Evolutionary conservation across 1,140 invertebrate genomes (phyloP), one percentile per base, ranked within the genome.

Genomic region (Drosophila parabipectinata): DNA sequence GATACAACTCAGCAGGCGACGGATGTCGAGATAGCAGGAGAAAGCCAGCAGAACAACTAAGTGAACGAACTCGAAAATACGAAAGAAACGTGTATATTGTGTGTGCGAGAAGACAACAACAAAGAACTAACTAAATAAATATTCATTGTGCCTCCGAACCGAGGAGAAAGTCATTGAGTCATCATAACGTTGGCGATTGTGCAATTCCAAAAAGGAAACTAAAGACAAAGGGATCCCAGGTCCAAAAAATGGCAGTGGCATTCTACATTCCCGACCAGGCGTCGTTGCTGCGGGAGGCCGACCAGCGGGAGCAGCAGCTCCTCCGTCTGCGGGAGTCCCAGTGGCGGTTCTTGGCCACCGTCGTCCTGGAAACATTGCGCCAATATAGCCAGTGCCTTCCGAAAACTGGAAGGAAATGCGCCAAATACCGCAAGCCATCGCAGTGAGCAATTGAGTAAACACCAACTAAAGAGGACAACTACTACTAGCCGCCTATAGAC

Each of bases 201-300:
- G 88, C 72, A 88, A 85, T 83, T 82, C 63, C 30, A 0, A 28
- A 44, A 57, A 45, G 44, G 28, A 21, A 60, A 12, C 8, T 34
- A 14, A 50, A 83, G 48, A 63, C 55, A 79, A 72, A 74, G 30
- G 67, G 50, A 44, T 15, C 52, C 1, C 12, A 10, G 15, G 14
- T 18, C 41, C 32, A 37, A 44, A 74, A 71, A 76, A 91, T 91
- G 90, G 90, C 90, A 12, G 75, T 90, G 48, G 90, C 90, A 39
- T 91, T 90, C 41, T 91, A 66, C 37, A 90, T 91, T 45, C 90
- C 90, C 51, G 90, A 91, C 45, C 90, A 91, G 72, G 85, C 67
- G 28, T 74, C 62, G 10, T 37, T 91, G 37, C 51, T 91, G 66
- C 75, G 85, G 9, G 83, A 91, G 54, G 82, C 85, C 8, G 64